phyloP scores from a whole-genome alignment of 2,888 invertebrate genomes.

The Hipparchia sbordonii region DNA sequence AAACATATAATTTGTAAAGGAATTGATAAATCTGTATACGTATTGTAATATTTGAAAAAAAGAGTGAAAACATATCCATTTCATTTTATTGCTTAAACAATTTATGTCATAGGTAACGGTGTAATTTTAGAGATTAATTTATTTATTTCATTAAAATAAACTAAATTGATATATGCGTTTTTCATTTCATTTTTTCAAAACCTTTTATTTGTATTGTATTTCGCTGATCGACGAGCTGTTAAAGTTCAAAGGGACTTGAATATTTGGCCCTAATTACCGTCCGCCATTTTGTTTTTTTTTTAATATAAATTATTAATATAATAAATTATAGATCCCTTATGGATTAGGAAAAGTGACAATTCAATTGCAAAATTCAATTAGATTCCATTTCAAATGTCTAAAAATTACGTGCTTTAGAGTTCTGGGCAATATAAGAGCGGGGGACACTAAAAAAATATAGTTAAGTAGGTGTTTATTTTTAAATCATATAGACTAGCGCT shows the following conservation, averaged over 20 bases:
- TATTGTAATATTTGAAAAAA: not conserved
- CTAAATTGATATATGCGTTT: not conserved
- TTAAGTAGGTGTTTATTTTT: no score
- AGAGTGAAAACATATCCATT: not conserved
- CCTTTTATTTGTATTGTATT: not conserved
- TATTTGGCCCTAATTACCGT: no score
- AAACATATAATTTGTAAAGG: no score
- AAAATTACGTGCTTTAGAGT: not conserved
- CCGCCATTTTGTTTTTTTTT: no score
- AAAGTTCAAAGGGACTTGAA: no score
- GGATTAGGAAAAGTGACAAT: not conserved
- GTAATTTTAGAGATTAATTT: constrained; percentile 30
- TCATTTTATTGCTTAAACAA: not conserved
- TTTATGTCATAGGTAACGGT: constrained; percentile 23
- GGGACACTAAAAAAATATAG: not conserved
- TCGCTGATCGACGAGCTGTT: no score
- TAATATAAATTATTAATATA: no score
- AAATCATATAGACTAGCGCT: no score
- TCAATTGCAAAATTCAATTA: not conserved
- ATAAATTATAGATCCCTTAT: not conserved
- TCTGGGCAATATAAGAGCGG: no score
- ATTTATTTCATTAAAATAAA: constrained; percentile 34
- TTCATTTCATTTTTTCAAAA: not conserved
- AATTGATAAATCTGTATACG: no score
- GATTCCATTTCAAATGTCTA: not conserved